Evolutionary conservation across 35 echinoderm and acorn worm species (phyloP).

Genomic region (Strongylocentrotus purpuratus): DNA sequence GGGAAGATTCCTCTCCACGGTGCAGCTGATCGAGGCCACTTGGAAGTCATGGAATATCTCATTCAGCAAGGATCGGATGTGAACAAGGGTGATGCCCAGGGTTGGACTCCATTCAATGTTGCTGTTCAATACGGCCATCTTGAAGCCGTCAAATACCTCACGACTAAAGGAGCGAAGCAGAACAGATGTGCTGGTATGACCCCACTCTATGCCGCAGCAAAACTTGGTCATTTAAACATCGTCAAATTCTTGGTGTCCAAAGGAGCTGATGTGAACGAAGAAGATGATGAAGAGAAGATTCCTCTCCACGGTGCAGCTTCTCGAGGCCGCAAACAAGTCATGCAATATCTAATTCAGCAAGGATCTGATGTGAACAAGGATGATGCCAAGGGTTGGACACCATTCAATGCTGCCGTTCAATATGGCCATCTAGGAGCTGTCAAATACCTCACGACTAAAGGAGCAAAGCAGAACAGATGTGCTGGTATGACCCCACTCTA

Average conservation of each 20-base stretch:
- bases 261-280: neutral
- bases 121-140: neutral
- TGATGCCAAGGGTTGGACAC: neutral
- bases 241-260: neutral
- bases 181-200: neutral
- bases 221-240: neutral
- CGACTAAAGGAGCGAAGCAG: neutral
- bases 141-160: neutral
- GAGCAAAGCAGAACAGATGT: neutral
- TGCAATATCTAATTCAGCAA: neutral
- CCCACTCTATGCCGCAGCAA: neutral
- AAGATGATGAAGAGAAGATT: neutral
- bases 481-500: neutral
- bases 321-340: neutral
- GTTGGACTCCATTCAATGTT: neutral
- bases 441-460: neutral
- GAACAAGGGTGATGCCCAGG: neutral
- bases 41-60: neutral
- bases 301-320: neutral
- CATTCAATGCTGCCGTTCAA: neutral
- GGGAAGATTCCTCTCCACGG: neutral
- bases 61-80: neutral
- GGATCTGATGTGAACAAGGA: neutral
- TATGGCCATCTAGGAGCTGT: neutral
- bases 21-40: neutral